Percentiles rank a stretch among this genome's conserved stretches.
Conservation (phyloP, 2,888 invertebrate genomes). For the Frankliniella intonsa region DNA sequence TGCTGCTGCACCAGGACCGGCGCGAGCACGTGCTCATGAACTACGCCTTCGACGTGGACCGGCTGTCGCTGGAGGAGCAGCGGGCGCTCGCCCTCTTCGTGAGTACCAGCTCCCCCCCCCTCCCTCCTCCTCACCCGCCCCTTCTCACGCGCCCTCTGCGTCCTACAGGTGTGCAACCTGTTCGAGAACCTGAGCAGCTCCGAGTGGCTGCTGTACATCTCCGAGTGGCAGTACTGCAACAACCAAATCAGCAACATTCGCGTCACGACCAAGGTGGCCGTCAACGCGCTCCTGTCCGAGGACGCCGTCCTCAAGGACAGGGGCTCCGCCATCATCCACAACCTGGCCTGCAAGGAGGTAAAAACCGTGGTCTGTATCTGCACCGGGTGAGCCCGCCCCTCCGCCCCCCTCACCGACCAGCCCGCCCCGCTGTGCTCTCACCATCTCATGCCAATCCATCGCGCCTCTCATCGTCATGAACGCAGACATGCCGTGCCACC, state of each 20-base stretch:
- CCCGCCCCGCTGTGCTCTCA: background rate
- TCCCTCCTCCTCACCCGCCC: no score
- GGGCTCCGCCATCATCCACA: constrained; percentile 83
- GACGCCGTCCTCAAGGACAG: constrained; percentile 67
- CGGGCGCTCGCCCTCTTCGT: constrained; percentile 75
- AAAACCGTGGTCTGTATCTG: constrained; percentile 91
- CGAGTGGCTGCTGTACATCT: constrained; percentile 90
- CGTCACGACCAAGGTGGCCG: constrained; percentile 85
- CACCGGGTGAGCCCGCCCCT: background rate
- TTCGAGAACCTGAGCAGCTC: constrained; percentile 84
- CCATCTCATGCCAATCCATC: background rate
- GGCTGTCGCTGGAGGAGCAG: constrained; percentile 68
- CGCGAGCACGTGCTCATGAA: constrained; percentile 84
- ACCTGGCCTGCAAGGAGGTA: constrained; percentile 92
- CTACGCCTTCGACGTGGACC: constrained; percentile 75
- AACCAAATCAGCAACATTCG: constrained; percentile 80
- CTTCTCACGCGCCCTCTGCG: background rate
- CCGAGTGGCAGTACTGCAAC: constrained; percentile 78
- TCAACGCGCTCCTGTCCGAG: constrained; percentile 74
- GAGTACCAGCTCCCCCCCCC: constrained; percentile 43
- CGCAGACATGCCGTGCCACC: no score
- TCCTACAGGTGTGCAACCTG: constrained; percentile 73
- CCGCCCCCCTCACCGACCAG: background rate
- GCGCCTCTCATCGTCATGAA: background rate
- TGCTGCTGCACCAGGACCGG: constrained; percentile 84